Percentiles rank a stretch among this genome's conserved stretches.
phyloP scores from a whole-genome alignment of 2,888 invertebrate species.

The Drosophila macrothrix region DNA sequence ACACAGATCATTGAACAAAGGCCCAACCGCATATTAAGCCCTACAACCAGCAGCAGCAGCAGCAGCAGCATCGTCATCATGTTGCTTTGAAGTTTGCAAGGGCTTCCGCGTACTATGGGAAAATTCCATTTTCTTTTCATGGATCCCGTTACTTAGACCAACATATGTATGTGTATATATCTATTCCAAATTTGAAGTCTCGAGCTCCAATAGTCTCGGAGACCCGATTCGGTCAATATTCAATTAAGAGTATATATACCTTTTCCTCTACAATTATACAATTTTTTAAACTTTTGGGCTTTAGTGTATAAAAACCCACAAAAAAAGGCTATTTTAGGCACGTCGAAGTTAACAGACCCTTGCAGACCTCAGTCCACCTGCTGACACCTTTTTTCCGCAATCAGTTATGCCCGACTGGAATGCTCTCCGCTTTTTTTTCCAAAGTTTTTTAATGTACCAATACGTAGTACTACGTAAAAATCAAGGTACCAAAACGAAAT shows the following conservation, averaged over 20 bases:
- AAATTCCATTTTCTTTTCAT: not conserved
- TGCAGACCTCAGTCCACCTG: not conserved
- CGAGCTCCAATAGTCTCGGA: not conserved
- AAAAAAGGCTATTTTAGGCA: not conserved
- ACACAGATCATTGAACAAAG: slow-evolving; percentile 47
- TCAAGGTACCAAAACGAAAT: not conserved
- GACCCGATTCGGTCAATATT: not conserved
- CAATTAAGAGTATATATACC: not conserved
- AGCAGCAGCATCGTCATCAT: not conserved
- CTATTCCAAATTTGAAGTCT: not conserved
- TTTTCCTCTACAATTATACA: not conserved
- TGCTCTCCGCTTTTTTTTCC: not conserved
- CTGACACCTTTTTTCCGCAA: not conserved
- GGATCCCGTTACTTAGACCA: not conserved
- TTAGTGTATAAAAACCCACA: not conserved
- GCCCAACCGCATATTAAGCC: not conserved
- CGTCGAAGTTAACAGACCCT: not conserved
- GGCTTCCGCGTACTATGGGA: not conserved
- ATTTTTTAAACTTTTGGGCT: not conserved
- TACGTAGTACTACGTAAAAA: not conserved
- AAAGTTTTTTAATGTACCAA: not conserved
- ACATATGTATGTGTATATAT: not conserved
- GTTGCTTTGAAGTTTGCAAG: slow-evolving; percentile 49
- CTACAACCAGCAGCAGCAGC: not conserved
- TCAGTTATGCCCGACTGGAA: not conserved